A percentile compares a stretch with the other conserved stretches of the same genome.
These are phyloP conservation scores for Archilochus colubris DNA, from an alignment of 2,113 vertebrate genomes.

Conservation along the genomic window DNA sequence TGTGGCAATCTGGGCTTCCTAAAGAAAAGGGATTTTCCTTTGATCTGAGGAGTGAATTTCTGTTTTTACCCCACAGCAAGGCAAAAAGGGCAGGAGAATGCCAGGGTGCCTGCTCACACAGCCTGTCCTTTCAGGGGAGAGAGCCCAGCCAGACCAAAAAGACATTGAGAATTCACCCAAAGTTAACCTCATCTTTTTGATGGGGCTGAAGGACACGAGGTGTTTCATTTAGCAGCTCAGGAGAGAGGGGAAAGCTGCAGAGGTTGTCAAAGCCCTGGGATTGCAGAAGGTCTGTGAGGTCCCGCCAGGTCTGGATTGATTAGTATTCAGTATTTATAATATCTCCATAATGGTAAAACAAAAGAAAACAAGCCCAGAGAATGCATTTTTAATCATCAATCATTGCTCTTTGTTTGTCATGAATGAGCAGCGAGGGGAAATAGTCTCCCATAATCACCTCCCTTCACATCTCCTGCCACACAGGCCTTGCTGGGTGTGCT, in stretches of 20 bases:
- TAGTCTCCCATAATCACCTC: slow-evolving; percentile 85
- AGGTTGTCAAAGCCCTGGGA: slow-evolving; percentile 50
- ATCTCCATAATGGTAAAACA: slow-evolving; percentile 88
- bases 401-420: slow-evolving; percentile 87
- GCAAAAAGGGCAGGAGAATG: not conserved
- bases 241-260: not conserved
- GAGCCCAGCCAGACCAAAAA: not conserved
- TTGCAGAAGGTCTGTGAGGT: slow-evolving; percentile 79
- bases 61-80: not conserved
- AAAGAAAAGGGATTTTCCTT: not conserved
- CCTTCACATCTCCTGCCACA: slow-evolving; percentile 78
- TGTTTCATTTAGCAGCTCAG: slow-evolving; percentile 12
- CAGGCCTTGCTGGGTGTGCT: slow-evolving; percentile 72
- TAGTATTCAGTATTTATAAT: slow-evolving; percentile 87
- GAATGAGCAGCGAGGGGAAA: slow-evolving; percentile 83
- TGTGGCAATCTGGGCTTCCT: not conserved
- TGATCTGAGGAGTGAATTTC: not conserved
- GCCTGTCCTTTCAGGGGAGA: not conserved
- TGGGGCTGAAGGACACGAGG: not conserved
- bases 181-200: not conserved
- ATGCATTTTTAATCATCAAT: slow-evolving; percentile 90
- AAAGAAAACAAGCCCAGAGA: slow-evolving; percentile 86
- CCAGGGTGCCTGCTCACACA: not conserved
- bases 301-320: slow-evolving; percentile 80
- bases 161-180: not conserved